Conservation (phyloP, 2,113 vertebrate species). For the Genyomyrus donnyi region DNA sequence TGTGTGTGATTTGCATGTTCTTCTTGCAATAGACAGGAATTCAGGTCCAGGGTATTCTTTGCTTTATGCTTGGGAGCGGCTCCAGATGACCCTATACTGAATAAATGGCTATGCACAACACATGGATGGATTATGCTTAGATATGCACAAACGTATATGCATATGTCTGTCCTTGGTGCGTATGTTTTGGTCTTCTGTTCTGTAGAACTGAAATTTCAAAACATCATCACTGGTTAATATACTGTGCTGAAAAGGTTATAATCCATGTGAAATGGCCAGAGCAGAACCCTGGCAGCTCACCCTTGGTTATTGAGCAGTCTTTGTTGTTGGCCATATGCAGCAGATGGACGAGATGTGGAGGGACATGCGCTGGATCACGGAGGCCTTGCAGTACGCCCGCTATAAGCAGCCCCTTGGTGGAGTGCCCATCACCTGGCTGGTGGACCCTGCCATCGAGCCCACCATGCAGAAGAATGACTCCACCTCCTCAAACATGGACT, state of each 20-base stretch:
- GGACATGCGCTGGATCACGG: constrained; percentile 88
- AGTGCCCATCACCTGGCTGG: constrained; percentile 67
- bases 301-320: neutral
- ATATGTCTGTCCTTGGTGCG: neutral
- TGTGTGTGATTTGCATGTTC: neutral
- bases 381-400: constrained; percentile 85
- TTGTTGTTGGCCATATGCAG: constrained; percentile 48
- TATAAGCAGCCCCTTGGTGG: constrained; percentile 81
- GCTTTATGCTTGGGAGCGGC: neutral
- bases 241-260: neutral
- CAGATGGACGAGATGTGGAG: constrained; percentile 90
- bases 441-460: constrained; percentile 60
- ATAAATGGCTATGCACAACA: neutral
- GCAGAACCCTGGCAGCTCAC: neutral
- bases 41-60: neutral
- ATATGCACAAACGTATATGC: neutral
- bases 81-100: neutral
- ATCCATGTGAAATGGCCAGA: neutral
- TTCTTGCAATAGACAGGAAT: neutral
- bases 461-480: constrained; percentile 78
- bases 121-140: neutral
- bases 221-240: neutral
- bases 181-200: neutral
- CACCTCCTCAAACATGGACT: constrained; percentile 81
- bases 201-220: neutral